These are phyloP conservation scores for Thymelicus acteon DNA, from an alignment of 2,888 invertebrate genomes.

Conservation along the genomic window DNA sequence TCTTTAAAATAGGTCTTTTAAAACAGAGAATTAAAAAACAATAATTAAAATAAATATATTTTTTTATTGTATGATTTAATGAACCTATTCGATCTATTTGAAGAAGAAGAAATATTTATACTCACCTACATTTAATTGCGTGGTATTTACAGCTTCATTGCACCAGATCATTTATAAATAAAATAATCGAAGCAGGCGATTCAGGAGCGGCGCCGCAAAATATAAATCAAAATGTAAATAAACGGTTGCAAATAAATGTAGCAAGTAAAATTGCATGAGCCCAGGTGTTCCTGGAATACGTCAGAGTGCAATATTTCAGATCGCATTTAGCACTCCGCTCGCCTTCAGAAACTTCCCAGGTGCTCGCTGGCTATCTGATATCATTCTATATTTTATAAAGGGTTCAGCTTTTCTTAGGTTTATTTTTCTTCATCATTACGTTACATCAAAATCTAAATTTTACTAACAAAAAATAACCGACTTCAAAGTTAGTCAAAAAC, in stretches of 20 bases:
- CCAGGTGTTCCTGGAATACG: slow-evolving; percentile 28
- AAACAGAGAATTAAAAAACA: too few relatives aligned
- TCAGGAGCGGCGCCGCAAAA: neutral
- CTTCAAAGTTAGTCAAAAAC: too few relatives aligned
- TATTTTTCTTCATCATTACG: neutral
- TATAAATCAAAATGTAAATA: slow-evolving; percentile 15
- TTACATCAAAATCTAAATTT: too few relatives aligned
- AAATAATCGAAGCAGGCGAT: neutral
- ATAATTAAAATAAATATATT: too few relatives aligned
- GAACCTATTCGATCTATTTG: too few relatives aligned
- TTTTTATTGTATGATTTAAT: too few relatives aligned
- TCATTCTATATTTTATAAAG: neutral
- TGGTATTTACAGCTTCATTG: too few relatives aligned
- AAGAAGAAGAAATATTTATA: too few relatives aligned
- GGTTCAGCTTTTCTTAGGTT: neutral
- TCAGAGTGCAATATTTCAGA: slow-evolving; percentile 36
- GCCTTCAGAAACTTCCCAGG: slow-evolving; percentile 18
- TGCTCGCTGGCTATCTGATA: slow-evolving; percentile 23
- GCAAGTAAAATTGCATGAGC: slow-evolving; percentile 18
- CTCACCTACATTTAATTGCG: too few relatives aligned
- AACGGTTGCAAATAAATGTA: slow-evolving; percentile 13
- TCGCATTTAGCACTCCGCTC: slow-evolving; percentile 29
- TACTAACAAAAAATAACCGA: too few relatives aligned
- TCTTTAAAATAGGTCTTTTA: too few relatives aligned
- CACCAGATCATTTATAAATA: neutral